A percentile compares a stretch with the other conserved stretches of the same genome.
phyloP scores from a whole-genome alignment of 1,140 invertebrate genomes.

The Panagrolaimus sp. region DNA sequence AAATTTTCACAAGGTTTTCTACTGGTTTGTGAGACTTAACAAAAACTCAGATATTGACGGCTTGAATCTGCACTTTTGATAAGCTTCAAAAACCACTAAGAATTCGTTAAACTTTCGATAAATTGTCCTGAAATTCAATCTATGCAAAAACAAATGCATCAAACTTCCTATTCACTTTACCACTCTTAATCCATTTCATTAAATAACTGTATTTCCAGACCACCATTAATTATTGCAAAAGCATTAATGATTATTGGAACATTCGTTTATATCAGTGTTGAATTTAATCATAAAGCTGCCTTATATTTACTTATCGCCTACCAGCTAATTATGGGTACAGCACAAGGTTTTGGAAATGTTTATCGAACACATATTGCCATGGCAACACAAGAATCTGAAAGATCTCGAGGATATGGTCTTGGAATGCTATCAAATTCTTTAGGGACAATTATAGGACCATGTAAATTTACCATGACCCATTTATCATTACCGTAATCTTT shows the following conservation, averaged over 20 bases:
- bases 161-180: too few relatives aligned
- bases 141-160: too few relatives aligned
- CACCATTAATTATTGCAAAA: neutral
- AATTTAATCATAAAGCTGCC: neutral
- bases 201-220: neutral
- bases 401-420: neutral
- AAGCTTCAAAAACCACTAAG: too few relatives aligned
- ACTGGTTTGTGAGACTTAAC: too few relatives aligned
- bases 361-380: constrained; percentile 11
- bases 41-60: too few relatives aligned
- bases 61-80: too few relatives aligned
- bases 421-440: neutral
- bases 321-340: neutral
- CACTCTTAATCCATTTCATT: neutral
- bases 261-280: neutral
- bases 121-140: too few relatives aligned
- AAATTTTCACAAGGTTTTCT: too few relatives aligned
- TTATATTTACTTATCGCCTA: neutral
- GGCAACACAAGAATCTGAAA: neutral
- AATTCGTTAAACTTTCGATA: too few relatives aligned
- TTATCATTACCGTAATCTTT: neutral
- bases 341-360: neutral
- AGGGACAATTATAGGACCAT: neutral
- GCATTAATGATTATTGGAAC: neutral
- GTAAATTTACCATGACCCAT: neutral